phyloP scores from a whole-genome alignment of 92 coral and sea anemone species.

The Porites lobata region DNA sequence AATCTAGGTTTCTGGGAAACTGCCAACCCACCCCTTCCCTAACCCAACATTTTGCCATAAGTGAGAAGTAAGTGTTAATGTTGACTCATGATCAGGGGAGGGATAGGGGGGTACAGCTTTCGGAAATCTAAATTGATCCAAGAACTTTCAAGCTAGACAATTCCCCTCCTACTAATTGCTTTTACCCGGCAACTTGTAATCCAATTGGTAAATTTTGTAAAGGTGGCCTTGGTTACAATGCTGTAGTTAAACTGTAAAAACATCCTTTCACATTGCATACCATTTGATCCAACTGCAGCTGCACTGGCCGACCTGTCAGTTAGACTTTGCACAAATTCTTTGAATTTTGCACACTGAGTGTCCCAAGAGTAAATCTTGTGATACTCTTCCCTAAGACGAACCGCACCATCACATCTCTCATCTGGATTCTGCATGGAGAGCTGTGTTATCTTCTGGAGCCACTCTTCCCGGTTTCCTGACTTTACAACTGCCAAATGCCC shows the following conservation, averaged over 20 bases:
- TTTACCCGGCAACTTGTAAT: too few relatives aligned
- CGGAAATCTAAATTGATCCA: too few relatives aligned
- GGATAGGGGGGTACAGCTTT: too few relatives aligned
- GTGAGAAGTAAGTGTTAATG: too few relatives aligned
- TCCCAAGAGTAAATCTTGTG: neutral
- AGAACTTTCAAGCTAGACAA: too few relatives aligned
- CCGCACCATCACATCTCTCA: neutral
- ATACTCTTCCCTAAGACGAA: constrained; percentile 3
- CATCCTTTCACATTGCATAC: neutral
- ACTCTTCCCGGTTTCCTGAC: neutral
- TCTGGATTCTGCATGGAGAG: constrained; percentile 3
- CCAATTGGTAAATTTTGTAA: too few relatives aligned
- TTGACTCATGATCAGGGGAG: too few relatives aligned
- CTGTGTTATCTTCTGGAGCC: neutral
- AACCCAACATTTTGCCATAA: too few relatives aligned
- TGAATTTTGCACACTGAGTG: neutral
- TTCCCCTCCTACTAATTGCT: too few relatives aligned
- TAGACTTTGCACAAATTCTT: neutral
- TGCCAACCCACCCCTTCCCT: too few relatives aligned
- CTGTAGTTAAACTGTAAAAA: neutral
- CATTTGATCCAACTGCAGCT: neutral
- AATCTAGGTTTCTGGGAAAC: too few relatives aligned
- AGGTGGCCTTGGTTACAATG: too few relatives aligned
- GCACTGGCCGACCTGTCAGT: neutral
- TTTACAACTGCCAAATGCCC: constrained; percentile 15